Percentiles rank a stretch among this genome's conserved stretches.
Evolutionary conservation across 2,888 invertebrate species (phyloP).

Genomic region (Tenthredo notha): DNA sequence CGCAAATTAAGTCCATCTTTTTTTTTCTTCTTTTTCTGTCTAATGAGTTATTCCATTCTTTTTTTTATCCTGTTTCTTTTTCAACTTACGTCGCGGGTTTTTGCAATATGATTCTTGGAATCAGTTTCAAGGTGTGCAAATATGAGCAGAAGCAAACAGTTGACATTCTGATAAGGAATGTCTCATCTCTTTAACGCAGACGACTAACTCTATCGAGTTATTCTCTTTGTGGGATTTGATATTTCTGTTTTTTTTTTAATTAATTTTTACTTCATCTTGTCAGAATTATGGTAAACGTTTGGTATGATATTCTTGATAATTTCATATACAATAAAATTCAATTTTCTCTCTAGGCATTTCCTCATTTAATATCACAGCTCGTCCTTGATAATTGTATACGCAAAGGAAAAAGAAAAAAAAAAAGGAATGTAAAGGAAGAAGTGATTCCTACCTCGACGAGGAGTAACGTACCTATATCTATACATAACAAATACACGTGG

Average conservation of each 20-base stretch:
- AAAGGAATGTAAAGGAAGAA: not conserved
- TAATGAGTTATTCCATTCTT: not conserved
- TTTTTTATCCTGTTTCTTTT: not conserved
- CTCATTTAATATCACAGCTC: not conserved
- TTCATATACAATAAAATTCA: not conserved
- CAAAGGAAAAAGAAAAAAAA: not conserved
- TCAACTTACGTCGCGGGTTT: not conserved
- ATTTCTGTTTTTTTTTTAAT: not conserved
- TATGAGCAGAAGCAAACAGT: slow-evolving; percentile 6
- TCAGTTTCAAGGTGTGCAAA: slow-evolving; percentile 25
- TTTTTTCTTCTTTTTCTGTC: not conserved
- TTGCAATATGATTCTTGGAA: not conserved
- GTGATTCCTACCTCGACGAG: not conserved
- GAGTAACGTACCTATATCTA: not conserved
- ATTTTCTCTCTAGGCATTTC: not conserved
- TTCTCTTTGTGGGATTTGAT: not conserved
- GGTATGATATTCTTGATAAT: not conserved
- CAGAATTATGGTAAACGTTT: not conserved
- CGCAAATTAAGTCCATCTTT: not conserved
- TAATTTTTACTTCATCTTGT: not conserved
- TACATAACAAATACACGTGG: not conserved
- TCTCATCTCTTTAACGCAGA: not conserved
- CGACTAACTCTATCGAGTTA: not conserved
- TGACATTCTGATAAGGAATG: not conserved
- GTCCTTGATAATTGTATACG: not conserved